Conservation (phyloP, 2,113 vertebrate species). For the Pterocles orientalis region DNA sequence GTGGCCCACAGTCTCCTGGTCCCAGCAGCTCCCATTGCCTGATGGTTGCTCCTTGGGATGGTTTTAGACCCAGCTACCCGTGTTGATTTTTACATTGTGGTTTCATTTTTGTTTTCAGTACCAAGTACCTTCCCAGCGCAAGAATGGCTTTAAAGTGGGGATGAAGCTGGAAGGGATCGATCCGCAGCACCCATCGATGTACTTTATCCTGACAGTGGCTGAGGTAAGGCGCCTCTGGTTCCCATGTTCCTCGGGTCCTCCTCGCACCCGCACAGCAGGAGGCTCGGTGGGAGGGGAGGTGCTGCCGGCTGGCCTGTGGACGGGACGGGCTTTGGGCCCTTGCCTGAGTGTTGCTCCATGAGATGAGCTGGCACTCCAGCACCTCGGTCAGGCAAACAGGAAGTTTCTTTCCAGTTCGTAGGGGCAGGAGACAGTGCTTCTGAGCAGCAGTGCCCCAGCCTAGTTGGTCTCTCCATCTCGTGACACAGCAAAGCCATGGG, state of each 20-base stretch:
- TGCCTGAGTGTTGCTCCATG: accelerated
- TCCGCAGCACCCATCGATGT: conserved; percentile 96
- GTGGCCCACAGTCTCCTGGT: background rate
- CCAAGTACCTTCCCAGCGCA: conserved; percentile 82
- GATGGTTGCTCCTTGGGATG: background rate
- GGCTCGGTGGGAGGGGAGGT: background rate
- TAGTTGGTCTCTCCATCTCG: background rate
- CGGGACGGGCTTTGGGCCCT: background rate
- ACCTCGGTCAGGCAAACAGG: background rate
- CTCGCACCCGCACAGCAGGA: accelerated
- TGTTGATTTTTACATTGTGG: background rate
- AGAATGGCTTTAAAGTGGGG: conserved; percentile 91
- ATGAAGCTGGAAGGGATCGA: conserved; percentile 98
- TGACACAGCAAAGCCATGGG: background rate
- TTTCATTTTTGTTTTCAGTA: conserved; percentile 69
- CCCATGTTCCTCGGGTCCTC: background rate
- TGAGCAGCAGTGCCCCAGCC: background rate
- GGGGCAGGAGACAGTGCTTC: background rate
- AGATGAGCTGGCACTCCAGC: background rate
- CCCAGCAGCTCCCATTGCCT: background rate
- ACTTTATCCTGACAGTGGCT: conserved; percentile 95
- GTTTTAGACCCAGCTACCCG: background rate
- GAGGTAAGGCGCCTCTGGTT: conserved; percentile 80
- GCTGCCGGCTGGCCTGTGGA: background rate
- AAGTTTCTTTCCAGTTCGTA: background rate